A percentile compares a stretch with the other conserved stretches of the same genome.
phyloP scores from a whole-genome alignment of 2,113 vertebrate species.

The Tringa solitaria region DNA sequence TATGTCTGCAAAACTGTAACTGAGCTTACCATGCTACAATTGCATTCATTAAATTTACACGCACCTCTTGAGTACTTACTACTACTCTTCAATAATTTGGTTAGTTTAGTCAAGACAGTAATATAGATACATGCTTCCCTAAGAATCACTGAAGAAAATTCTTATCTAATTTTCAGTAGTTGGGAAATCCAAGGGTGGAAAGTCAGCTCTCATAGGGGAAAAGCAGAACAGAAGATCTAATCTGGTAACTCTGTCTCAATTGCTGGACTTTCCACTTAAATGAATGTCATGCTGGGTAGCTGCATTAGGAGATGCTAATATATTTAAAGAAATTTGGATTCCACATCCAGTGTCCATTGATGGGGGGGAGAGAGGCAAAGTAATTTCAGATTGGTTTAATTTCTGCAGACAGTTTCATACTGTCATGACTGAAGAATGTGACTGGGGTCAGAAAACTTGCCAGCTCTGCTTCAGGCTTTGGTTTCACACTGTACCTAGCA shows the following conservation, averaged over 20 bases:
- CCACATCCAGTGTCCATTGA: neutral
- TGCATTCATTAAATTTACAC: neutral
- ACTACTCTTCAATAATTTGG: neutral
- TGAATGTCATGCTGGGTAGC: neutral
- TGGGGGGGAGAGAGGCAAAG: neutral
- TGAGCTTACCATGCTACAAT: neutral
- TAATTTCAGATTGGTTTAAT: conserved; percentile 6
- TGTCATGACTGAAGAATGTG: conserved; percentile 22
- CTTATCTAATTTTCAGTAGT: neutral
- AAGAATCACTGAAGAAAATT: neutral
- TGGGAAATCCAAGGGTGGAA: neutral
- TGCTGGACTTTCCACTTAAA: neutral
- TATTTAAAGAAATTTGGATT: conserved; percentile 50
- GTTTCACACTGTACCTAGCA: neutral
- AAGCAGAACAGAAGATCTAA: neutral
- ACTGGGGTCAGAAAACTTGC: neutral
- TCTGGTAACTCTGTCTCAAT: neutral
- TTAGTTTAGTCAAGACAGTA: neutral
- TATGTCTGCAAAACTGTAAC: neutral
- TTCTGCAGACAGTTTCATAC: conserved; percentile 14
- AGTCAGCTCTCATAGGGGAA: neutral
- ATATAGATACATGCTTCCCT: neutral
- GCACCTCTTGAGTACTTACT: neutral
- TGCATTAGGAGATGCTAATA: conserved; percentile 20
- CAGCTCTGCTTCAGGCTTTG: neutral